Base-by-base conservation (phyloP, 2,113 vertebrate species). In the Caranx melampygus region DNA sequence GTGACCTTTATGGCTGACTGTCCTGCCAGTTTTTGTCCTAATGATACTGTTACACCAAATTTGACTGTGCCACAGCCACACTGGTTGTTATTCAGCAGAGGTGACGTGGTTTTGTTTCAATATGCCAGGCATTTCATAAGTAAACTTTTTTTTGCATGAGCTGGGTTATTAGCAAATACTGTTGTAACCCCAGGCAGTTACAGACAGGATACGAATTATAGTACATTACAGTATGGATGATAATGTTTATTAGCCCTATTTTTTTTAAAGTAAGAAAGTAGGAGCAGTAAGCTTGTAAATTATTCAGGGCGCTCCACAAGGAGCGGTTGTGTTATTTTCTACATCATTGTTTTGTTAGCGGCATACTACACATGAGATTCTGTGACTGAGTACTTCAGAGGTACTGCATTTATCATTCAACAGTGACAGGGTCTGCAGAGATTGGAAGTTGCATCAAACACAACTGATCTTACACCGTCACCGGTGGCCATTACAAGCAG, bases 371-470 rank as follows among this genome's bases (percentile, higher is more conserved):
- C 7, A 33, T 44, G 31, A 78, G 58, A 51, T 34, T 49, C 11
- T 67, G 35, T 60, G 15, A 58, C 5, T 12, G 72, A 54, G 76
- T 45, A 34, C 35, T 45, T 74, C n/a, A 40, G 44, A 61, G 68
- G 35, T 57, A 44, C 45, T 83, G 77, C 37, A 40, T 79, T 64
- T 78, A 40, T 79, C 67, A 60, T 78, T 66, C 57, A 78, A 21
- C 66, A 18, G n/a, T 45, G 49, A 80, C 51, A 67, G 68, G 26
- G 37, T 68, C 72, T 63, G 52, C 66, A 84, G 70, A 81, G 75
- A 85, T 59, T 81, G 18, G 44, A 47, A 5, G n/a, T 18, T 13
- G 9, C 9, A 33, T 14, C 9, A 70, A 72, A 71, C 26, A 33
- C 4, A 35, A 0, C 18, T 72, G 70, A 47, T 26, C 52, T 20